A percentile compares a stretch with the other conserved stretches of the same genome.
phyloP scores from a whole-genome alignment of 2,113 vertebrate species.

The Atlantisia rogersi region DNA sequence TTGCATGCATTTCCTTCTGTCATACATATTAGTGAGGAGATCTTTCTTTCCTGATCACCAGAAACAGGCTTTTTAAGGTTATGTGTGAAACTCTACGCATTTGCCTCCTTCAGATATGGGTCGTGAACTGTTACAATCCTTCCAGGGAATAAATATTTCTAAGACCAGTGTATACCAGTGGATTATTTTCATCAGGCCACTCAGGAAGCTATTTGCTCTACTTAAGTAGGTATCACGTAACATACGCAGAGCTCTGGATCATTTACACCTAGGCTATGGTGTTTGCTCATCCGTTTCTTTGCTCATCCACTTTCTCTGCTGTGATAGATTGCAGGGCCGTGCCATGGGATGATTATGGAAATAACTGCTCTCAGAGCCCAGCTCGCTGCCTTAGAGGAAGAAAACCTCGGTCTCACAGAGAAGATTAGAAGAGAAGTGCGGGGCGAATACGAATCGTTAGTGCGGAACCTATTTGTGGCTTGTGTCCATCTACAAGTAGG shows the following conservation, averaged over 20 bases:
- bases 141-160: background rate
- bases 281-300: background rate
- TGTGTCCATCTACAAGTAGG: constrained; percentile 81
- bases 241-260: background rate
- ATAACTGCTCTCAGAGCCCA: constrained; percentile 73
- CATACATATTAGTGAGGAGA: background rate
- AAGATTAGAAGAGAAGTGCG: constrained; percentile 67
- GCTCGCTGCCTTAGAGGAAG: constrained; percentile 69
- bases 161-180: background rate
- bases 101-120: background rate
- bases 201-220: background rate
- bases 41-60: background rate
- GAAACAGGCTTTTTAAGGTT: background rate
- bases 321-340: constrained; percentile 60
- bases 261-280: background rate
- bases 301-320: background rate
- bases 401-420: constrained; percentile 64
- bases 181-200: too few species aligned
- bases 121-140: background rate
- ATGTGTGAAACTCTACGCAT: background rate
- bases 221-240: background rate
- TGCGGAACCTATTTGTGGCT: constrained; percentile 70
- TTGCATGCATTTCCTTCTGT: background rate
- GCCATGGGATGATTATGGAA: constrained; percentile 77
- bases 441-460: constrained; percentile 74